These are phyloP conservation scores for Rhinolophus sinicus DNA, from an alignment of 2,113 vertebrate genomes.

Conservation along the genomic window DNA sequence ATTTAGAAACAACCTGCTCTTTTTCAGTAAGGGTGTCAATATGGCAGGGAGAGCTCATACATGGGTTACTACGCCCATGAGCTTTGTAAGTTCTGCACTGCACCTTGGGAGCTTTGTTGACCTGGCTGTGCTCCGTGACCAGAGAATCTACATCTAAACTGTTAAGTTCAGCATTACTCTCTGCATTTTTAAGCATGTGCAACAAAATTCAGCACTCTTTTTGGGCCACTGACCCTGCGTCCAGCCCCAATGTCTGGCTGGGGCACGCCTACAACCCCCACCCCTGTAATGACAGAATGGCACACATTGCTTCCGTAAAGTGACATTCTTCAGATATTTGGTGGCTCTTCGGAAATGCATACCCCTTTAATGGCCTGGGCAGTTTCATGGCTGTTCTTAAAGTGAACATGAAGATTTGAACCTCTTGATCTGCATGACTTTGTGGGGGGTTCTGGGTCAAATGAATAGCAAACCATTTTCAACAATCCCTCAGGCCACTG, in stretches of 20 bases:
- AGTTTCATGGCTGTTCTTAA: neutral
- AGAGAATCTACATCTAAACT: neutral
- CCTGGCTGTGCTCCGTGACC: neutral
- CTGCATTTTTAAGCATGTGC: neutral
- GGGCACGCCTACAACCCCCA: neutral
- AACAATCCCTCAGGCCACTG: neutral
- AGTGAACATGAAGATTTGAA: neutral
- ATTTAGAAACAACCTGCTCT: neutral
- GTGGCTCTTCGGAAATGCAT: neutral
- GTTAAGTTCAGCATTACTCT: neutral
- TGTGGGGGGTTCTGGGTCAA: neutral
- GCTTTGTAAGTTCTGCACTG: fast-evolving
- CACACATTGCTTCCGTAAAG: neutral
- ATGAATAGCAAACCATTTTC: neutral
- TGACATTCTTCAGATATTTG: neutral
- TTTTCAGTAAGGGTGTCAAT: neutral
- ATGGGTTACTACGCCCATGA: neutral
- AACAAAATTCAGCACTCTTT: neutral
- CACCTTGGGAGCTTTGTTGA: neutral
- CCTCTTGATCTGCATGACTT: neutral
- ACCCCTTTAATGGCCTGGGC: neutral
- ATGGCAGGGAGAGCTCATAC: neutral
- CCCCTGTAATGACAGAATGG: neutral
- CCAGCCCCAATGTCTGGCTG: neutral
- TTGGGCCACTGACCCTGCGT: neutral